Conservation (phyloP, 53 echinoderm and acorn worm species). For the Arbacia lixula region DNA sequence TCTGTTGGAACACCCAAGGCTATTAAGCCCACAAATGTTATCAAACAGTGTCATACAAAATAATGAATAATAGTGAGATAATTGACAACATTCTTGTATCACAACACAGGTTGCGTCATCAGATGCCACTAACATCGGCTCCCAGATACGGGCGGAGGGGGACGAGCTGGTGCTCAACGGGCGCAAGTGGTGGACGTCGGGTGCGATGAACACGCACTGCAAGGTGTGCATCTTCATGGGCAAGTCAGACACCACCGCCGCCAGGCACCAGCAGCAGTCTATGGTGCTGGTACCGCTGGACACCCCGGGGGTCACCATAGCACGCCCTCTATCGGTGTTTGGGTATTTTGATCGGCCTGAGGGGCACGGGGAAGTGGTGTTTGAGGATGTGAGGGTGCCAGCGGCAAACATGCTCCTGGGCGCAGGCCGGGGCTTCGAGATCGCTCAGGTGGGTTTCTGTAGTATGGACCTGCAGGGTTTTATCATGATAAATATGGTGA, state of each 20-base stretch:
- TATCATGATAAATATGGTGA: too few relatives aligned
- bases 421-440: slow-evolving; percentile 94
- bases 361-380: slow-evolving; percentile 87
- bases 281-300: slow-evolving; percentile 98
- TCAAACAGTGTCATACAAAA: too few relatives aligned
- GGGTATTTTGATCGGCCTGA: slow-evolving; percentile 90
- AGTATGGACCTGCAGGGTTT: too few relatives aligned
- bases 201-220: slow-evolving; percentile 88
- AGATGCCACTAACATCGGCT: slow-evolving; percentile 92
- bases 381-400: slow-evolving; percentile 87
- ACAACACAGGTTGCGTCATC: slow-evolving; percentile 97
- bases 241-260: slow-evolving; percentile 79
- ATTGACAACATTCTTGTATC: too few relatives aligned
- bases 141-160: slow-evolving; percentile 70
- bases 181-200: slow-evolving; percentile 98
- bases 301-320: slow-evolving; percentile 71
- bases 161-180: slow-evolving; percentile 83
- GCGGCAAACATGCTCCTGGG: slow-evolving; percentile 87
- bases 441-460: slow-evolving; percentile 96
- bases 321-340: slow-evolving; percentile 87
- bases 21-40: too few relatives aligned
- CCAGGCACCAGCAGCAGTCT: slow-evolving; percentile 88
- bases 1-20: too few relatives aligned
- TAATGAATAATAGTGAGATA: too few relatives aligned
- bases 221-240: slow-evolving; percentile 99